Evolutionary conservation across 2,888 invertebrate genomes (phyloP).

Genomic region (Encarsia formosa): DNA sequence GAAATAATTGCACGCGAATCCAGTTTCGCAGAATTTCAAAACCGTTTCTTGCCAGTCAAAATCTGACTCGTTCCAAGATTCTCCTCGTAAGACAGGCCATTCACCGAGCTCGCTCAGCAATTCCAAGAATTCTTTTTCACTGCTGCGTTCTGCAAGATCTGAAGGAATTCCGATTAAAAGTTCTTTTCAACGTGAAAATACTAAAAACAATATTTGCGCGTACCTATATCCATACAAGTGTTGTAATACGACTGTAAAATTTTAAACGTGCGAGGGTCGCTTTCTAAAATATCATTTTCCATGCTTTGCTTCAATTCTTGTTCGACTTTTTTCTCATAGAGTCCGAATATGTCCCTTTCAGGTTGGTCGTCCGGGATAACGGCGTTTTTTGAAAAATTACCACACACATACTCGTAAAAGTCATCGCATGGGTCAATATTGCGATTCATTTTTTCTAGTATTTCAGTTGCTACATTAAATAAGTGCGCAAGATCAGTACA

Average conservation of each 20-base stretch:
- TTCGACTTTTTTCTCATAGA: slow-evolving; percentile 68
- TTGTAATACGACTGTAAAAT: slow-evolving; percentile 78
- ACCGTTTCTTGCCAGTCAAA: slow-evolving; percentile 81
- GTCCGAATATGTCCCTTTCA: slow-evolving; percentile 70
- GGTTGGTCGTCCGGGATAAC: slow-evolving; percentile 78
- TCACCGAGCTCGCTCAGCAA: slow-evolving; percentile 76
- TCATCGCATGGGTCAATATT: slow-evolving; percentile 74
- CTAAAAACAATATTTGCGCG: too few species aligned
- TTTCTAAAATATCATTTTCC: too few species aligned
- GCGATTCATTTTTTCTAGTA: slow-evolving; percentile 67
- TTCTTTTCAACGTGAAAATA: too few species aligned
- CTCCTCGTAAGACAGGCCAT: slow-evolving; percentile 83
- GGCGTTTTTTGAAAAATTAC: slow-evolving; percentile 67
- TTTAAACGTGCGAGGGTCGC: slow-evolving; percentile 66
- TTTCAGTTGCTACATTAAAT: slow-evolving; percentile 60
- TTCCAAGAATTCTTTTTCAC: slow-evolving; percentile 62
- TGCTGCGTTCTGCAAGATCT: slow-evolving; percentile 7
- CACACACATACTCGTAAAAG: slow-evolving; percentile 77
- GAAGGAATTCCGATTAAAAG: too few species aligned
- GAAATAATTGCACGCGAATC: slow-evolving; percentile 84
- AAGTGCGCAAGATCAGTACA: too few species aligned
- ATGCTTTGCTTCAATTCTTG: slow-evolving; percentile 67
- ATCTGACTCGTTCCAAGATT: slow-evolving; percentile 64
- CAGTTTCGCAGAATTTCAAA: slow-evolving; percentile 71
- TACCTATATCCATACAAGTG: slow-evolving; percentile 85